These are phyloP conservation scores for Labeo catla DNA, from an alignment of 2,113 vertebrate species.

Conservation along the genomic window DNA sequence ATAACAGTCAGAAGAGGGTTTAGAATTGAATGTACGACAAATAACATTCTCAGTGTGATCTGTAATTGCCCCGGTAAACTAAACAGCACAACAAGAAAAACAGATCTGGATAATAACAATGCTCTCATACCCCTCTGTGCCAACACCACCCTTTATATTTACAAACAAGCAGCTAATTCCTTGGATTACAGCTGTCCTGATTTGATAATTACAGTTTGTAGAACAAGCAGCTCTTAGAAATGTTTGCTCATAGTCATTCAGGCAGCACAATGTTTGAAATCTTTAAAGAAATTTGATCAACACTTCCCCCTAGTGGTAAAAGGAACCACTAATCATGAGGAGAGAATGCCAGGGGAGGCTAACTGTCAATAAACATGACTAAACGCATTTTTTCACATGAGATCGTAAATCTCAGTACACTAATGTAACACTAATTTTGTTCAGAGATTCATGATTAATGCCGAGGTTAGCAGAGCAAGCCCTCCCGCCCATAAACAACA, in stretches of 20 bases:
- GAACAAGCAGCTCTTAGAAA: neutral
- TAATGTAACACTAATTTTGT: conserved; percentile 1
- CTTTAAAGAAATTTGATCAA: conserved; percentile 32
- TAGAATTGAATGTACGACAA: neutral
- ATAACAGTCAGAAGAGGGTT: neutral
- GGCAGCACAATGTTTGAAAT: neutral
- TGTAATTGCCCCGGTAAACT: neutral
- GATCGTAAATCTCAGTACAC: neutral
- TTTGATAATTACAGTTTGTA: conserved; percentile 5
- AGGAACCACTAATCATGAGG: neutral
- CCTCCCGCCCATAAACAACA: conserved; percentile 29
- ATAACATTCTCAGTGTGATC: neutral
- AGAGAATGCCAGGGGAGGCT: neutral
- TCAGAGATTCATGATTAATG: conserved; percentile 32
- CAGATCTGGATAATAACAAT: conserved; percentile 12
- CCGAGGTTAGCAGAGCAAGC: neutral
- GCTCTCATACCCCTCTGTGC: neutral
- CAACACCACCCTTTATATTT: conserved; percentile 10
- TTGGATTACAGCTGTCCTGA: neutral
- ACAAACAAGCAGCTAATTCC: neutral
- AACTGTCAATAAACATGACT: neutral
- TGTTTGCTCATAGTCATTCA: neutral
- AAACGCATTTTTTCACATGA: neutral
- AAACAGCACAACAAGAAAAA: conserved; percentile 7
- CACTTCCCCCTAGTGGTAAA: conserved; percentile 64